A percentile compares a stretch with the other conserved stretches of the same genome.
These are phyloP conservation scores for Aix galericulata DNA, from an alignment of 2,113 vertebrate species.

Conservation along the genomic window DNA sequence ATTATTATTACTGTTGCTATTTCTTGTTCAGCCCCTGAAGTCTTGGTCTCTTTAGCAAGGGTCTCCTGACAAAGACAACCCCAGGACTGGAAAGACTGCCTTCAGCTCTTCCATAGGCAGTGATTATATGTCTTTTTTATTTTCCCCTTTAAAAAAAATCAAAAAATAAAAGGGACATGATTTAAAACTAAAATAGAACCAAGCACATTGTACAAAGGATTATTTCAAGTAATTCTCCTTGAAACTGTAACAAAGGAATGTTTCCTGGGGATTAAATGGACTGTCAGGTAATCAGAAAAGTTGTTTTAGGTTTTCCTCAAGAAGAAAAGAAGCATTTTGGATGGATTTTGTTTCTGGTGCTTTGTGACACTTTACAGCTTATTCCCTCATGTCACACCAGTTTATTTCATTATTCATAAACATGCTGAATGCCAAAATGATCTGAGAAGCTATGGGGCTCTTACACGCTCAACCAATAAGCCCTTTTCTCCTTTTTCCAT, in stretches of 20 bases:
- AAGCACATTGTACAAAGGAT: conserved; percentile 82
- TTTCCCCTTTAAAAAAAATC: conserved; percentile 55
- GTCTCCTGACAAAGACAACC: conserved; percentile 73
- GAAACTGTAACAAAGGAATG: conserved; percentile 85
- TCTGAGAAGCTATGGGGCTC: conserved; percentile 60
- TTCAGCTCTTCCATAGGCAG: conserved; percentile 75
- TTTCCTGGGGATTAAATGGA: conserved; percentile 87
- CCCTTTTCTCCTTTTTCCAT: conserved; percentile 2
- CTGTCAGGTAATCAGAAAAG: conserved; percentile 88
- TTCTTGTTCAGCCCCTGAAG: conserved; percentile 68
- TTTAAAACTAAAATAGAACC: conserved; percentile 85
- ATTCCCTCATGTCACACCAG: conserved; percentile 77
- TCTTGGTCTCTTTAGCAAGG: conserved; percentile 68
- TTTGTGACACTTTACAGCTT: conserved; percentile 82
- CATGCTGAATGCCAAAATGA: conserved; percentile 70
- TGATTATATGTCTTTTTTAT: conserved; percentile 75
- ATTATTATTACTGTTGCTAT: neutral
- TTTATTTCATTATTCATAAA: conserved; percentile 82
- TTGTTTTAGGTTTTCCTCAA: conserved; percentile 81
- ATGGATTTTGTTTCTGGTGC: conserved; percentile 79
- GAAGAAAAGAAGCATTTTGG: conserved; percentile 82
- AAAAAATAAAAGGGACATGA: conserved; percentile 79
- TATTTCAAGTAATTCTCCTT: conserved; percentile 89
- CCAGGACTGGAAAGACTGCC: conserved; percentile 70
- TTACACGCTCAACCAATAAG: conserved; percentile 67